phyloP scores from a whole-genome alignment of 2,113 vertebrate genomes.

The Carassius gibelio region DNA sequence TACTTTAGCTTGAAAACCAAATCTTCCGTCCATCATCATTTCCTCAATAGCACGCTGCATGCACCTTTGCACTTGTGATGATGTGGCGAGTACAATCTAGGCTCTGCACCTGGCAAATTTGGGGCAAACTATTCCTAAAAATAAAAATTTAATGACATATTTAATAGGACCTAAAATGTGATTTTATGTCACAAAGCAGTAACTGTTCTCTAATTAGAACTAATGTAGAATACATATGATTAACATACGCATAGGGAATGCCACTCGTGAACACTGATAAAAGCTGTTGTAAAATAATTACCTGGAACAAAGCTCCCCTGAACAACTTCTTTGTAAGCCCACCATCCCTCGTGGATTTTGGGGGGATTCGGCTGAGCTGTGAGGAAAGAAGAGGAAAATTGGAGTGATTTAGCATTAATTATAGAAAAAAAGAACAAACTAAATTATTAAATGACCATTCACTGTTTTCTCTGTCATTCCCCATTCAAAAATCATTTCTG shows the following conservation, averaged over 20 bases:
- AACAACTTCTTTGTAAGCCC: slow-evolving; percentile 99
- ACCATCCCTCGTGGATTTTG: slow-evolving; percentile 99
- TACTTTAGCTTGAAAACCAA: too few species aligned
- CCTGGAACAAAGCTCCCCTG: slow-evolving; percentile 99
- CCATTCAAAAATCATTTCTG: slow-evolving; percentile 42
- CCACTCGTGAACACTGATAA: background rate
- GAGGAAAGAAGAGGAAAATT: slow-evolving; percentile 54
- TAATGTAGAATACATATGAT: background rate
- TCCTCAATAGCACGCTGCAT: too few species aligned
- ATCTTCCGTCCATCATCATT: too few species aligned
- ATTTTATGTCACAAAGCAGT: background rate
- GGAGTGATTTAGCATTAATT: slow-evolving; percentile 42
- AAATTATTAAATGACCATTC: slow-evolving; percentile 10
- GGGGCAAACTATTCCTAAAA: background rate
- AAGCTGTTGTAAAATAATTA: slow-evolving; percentile 67
- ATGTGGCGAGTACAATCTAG: too few species aligned
- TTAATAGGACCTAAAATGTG: background rate
- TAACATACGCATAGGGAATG: background rate
- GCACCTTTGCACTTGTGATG: too few species aligned
- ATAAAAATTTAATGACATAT: background rate
- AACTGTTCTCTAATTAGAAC: background rate
- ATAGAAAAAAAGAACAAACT: slow-evolving; percentile 15
- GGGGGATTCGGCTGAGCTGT: slow-evolving; percentile 94
- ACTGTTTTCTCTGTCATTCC: slow-evolving; percentile 2
- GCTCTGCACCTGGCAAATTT: too few species aligned